A percentile compares a stretch with the other conserved stretches of the same genome.
Conservation (phyloP, 1,140 invertebrate species). For the Lordiphosa collinella region DNA sequence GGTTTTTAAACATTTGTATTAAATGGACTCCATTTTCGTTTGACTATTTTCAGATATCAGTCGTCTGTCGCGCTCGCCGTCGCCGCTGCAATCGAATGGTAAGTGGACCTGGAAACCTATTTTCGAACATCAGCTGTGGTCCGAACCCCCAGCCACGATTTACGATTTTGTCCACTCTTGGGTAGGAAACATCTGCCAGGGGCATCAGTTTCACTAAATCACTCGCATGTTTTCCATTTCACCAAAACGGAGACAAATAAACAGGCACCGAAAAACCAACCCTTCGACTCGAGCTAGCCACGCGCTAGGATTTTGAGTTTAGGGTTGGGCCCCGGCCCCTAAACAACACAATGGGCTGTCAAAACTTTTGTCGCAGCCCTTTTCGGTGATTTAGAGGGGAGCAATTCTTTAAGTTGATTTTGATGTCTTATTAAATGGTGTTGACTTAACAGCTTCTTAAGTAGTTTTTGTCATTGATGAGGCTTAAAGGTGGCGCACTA, state of each 20-base stretch:
- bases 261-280: slow-evolving; percentile 42
- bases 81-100: slow-evolving; percentile 78
- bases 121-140: slow-evolving; percentile 67
- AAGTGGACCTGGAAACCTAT: slow-evolving; percentile 41
- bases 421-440: slow-evolving; percentile 72
- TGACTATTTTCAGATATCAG: slow-evolving; percentile 74
- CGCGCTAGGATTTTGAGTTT: slow-evolving; percentile 39
- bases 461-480: slow-evolving; percentile 35
- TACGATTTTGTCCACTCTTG: slow-evolving; percentile 74
- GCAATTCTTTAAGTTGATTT: slow-evolving; percentile 59
- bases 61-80: slow-evolving; percentile 73
- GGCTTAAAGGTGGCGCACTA: background rate
- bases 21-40: slow-evolving; percentile 15
- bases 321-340: slow-evolving; percentile 9
- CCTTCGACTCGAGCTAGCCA: slow-evolving; percentile 53
- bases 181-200: slow-evolving; percentile 62
- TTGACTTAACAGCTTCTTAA: slow-evolving; percentile 67
- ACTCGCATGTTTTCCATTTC: slow-evolving; percentile 37
- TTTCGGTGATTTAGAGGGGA: slow-evolving; percentile 38
- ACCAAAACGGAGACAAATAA: slow-evolving; percentile 37
- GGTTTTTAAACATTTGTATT: slow-evolving; percentile 24
- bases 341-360: slow-evolving; percentile 49
- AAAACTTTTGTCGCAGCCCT: slow-evolving; percentile 60
- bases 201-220: slow-evolving; percentile 66
- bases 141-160: slow-evolving; percentile 48